Base-by-base conservation (phyloP, 2,113 vertebrate genomes). In the Plotosus lineatus region DNA sequence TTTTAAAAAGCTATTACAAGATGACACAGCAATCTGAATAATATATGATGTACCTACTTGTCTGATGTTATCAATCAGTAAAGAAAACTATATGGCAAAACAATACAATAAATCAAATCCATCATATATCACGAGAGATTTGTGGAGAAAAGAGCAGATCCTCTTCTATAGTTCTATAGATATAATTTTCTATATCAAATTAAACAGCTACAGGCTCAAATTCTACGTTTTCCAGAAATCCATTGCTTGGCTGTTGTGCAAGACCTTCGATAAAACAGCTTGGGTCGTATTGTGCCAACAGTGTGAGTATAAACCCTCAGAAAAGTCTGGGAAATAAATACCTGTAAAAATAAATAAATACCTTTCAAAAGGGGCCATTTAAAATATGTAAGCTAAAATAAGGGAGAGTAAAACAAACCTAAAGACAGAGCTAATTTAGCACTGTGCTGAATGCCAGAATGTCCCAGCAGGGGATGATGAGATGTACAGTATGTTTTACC, bases 401-500 rank as follows among this genome's bases (percentile, higher is more conserved):
- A 60, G 60, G 2, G 15, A 33, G n/a, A 58, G 31, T 8, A 33
- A 63, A 19, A 19, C 31, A 36, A 14, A 17, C 1, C 17, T 15
- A 31, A 60, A 6, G 58, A 31, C 58, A 33, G 31, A 61, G 5
- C 58, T 58, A 28, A 28, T 58, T 58, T 26, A 11, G 26, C 26
- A 26, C n/a, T 56, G 26, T 28, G 55, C 55, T 73, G 7, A 78
- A 15, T 48, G 19, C 65, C 68, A 74, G 26, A 66, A 38, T 55
- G 14, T 66, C 42, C 21, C n/a, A 66, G 17, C 36, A 56, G 10
- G 40, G 42, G 28, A 23, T 7, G 11, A 74, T 48, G 77, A 12
- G 11, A 74, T 48, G 77, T 82, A 51, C 71, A 83, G 82, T 78
- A 58, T 19, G 23, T 68, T 44, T 14, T 60, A 80, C 83, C 84